Base-by-base conservation (phyloP, 2,797 vertebrate genomes). In the Novumbra hubbsi region DNA sequence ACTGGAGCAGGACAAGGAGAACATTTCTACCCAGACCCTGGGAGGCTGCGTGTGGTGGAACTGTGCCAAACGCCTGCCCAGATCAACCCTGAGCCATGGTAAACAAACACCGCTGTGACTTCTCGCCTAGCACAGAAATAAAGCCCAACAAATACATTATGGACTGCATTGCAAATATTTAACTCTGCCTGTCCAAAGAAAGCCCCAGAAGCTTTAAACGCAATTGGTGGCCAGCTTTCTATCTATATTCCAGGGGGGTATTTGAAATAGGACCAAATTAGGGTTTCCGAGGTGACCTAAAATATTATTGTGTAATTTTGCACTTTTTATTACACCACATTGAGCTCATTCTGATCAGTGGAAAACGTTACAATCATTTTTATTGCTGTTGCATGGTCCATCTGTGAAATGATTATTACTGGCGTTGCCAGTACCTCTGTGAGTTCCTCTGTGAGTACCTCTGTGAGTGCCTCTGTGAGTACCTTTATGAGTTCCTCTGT, bases 1-100 rank as follows among this genome's bases (percentile, higher is more conserved):
- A 75, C 76, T 70, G 76, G 75, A 64, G 68, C 76, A 71, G 79
- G 77, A 75, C 60, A 66, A 76, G 73, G 77, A 77, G 73, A 79
- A 73, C 71, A 75, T 75, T 83, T 81, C 50, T 83, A 73, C 72
- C 76, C 69, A 60, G 38, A 78, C 74, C 67, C 67, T 70, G 55
- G 78, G 75, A 84, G 80, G 69, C 71, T 76, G 70, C 64, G 62
- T 67, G 64, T 76, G 72, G 28, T 21, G 73, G 72, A 86, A 84
- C 73, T 71, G 74, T 64, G 69, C 76, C 8, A 49, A 73, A 75
- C 38, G 68, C 80, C 66, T 67, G 65, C 66, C 75, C 67, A 69
- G 67, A 76, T 17, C 41, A 74, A 80, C 73, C 70, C 21, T 64
- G 77, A 78, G 72, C 66, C 66, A 73, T 57, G 72, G 77, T 74